Conservation (phyloP, 2,797 vertebrate genomes). For the Parauchenoglanis ngamensis region DNA sequence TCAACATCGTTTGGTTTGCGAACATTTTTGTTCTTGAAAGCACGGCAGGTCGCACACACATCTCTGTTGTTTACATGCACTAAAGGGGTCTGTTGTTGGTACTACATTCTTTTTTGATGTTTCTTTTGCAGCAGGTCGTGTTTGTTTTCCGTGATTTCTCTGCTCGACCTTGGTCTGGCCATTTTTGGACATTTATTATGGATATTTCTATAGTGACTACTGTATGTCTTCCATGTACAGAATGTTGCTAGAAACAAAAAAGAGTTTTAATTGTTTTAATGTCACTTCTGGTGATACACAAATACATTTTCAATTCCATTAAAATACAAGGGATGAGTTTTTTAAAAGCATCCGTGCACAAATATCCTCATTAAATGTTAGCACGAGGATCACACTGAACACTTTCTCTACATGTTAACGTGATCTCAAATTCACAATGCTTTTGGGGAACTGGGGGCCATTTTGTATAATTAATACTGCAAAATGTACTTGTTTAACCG, state of each 20-base stretch:
- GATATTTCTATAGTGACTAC: not conserved
- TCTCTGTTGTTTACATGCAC: not conserved
- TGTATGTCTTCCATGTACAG: not conserved
- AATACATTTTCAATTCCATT: not conserved
- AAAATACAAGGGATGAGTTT: not conserved
- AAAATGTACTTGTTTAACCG: not conserved
- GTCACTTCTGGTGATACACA: no score
- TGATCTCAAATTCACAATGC: not conserved
- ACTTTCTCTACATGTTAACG: not conserved
- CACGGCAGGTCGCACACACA: not conserved
- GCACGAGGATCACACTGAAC: not conserved
- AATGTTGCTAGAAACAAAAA: not conserved
- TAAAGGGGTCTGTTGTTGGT: not conserved
- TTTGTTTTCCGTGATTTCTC: constrained; percentile 2
- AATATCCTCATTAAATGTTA: not conserved
- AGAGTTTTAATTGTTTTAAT: no score
- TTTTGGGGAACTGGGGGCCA: not conserved
- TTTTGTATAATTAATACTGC: not conserved
- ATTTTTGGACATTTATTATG: not conserved
- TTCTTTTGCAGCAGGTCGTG: not conserved
- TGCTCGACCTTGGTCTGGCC: not conserved
- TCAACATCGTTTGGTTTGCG: no score
- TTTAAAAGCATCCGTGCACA: not conserved
- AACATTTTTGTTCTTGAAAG: no score
- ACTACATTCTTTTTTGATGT: not conserved